Evolutionary conservation across 2,888 invertebrate genomes (phyloP).

Genomic region (Dryocosmus kuriphilus): DNA sequence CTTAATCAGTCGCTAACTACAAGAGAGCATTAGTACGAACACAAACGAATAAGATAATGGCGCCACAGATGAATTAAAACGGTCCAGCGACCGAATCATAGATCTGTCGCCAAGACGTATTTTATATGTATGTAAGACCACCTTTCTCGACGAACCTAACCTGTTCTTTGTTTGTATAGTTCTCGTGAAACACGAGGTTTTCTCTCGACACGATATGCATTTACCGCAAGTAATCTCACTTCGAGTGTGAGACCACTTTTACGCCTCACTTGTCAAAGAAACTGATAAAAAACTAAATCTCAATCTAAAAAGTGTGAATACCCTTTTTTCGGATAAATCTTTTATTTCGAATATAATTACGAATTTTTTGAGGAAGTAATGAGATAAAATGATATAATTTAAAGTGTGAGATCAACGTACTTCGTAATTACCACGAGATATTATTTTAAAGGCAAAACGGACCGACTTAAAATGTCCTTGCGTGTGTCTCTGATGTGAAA

Average conservation of each 20-base stretch:
- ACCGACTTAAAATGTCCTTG: conserved; percentile 10
- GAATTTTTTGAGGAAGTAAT: not conserved
- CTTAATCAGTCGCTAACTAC: conserved; percentile 29
- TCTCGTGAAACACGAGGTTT: conserved; percentile 64
- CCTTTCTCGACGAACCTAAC: conserved; percentile 55
- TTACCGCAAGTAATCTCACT: conserved; percentile 35
- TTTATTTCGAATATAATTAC: not conserved
- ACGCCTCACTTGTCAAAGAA: conserved; percentile 18
- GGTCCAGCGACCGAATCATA: conserved; percentile 1
- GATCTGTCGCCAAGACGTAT: conserved; percentile 54
- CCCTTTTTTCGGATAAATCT: not conserved
- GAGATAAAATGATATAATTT: too few species aligned
- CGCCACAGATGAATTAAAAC: conserved; percentile 7
- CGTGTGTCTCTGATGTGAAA: not conserved
- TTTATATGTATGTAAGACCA: conserved; percentile 58
- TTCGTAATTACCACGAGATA: not conserved
- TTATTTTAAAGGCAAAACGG: conserved; percentile 34
- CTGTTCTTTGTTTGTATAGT: conserved; percentile 59
- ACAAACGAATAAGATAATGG: conserved; percentile 36
- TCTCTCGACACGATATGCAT: conserved; percentile 9
- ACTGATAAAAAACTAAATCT: not conserved
- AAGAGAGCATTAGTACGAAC: conserved; percentile 29
- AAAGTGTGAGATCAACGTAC: not conserved
- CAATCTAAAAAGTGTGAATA: not conserved
- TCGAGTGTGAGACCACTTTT: conserved; percentile 33